A percentile compares a stretch with the other conserved stretches of the same genome.
phyloP scores from a whole-genome alignment of 2,113 vertebrate genomes.

The Melanerpes formicivorus region DNA sequence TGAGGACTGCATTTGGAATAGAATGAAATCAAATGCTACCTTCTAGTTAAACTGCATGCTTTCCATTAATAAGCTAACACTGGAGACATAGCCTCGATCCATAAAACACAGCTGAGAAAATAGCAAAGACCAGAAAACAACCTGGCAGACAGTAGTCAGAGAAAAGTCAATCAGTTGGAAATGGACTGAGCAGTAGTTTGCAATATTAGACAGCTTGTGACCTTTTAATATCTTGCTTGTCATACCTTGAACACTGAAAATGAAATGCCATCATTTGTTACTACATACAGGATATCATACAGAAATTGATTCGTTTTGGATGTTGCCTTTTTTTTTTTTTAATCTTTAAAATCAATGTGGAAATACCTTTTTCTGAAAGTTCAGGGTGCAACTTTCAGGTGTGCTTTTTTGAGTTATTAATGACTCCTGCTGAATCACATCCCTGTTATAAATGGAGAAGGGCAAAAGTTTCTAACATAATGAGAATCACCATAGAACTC shows the following conservation, averaged over 20 bases:
- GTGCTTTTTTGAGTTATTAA: not conserved
- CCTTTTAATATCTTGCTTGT: constrained; percentile 6
- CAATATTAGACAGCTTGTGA: constrained; percentile 3
- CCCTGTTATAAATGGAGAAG: not conserved
- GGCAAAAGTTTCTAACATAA: not conserved
- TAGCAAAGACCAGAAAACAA: not conserved
- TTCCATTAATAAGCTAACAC: not conserved
- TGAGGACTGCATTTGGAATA: not conserved
- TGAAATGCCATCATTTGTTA: not conserved
- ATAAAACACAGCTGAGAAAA: not conserved
- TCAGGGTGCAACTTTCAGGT: not conserved
- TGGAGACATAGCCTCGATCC: not conserved
- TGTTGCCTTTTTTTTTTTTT: not conserved
- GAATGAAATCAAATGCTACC: not conserved
- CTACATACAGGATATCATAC: not conserved
- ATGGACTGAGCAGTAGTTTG: not conserved
- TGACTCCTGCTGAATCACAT: not conserved
- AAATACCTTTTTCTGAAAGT: not conserved
- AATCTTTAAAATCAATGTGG: not conserved
- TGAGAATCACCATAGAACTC: not conserved
- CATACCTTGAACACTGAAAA: not conserved
- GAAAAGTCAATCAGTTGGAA: not conserved
- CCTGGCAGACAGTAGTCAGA: not conserved
- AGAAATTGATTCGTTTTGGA: not conserved
- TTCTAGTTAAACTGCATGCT: not conserved